Conservation (phyloP, 1,140 invertebrate genomes). For the Procambarus clarkii region DNA sequence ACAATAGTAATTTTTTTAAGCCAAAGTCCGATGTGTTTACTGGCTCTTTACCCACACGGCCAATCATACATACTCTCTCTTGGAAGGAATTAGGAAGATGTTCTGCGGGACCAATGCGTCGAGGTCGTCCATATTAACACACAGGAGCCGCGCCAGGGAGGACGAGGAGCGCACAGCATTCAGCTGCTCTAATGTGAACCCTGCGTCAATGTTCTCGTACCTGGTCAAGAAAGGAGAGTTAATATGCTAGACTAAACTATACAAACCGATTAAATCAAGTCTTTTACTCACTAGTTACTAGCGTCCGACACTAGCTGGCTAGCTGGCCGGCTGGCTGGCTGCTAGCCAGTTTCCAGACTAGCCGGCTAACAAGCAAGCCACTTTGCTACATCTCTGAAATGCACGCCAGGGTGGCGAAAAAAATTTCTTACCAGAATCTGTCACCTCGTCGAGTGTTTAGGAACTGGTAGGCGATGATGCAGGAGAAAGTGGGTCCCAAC, state of each 20-base stretch:
- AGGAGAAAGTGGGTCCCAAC: slow-evolving; percentile 80
- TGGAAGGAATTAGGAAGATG: not conserved
- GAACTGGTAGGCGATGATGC: slow-evolving; percentile 80
- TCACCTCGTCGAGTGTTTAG: slow-evolving; percentile 72
- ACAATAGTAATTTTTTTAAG: too few relatives aligned
- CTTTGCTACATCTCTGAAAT: too few relatives aligned
- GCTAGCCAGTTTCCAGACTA: too few relatives aligned
- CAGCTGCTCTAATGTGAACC: not conserved
- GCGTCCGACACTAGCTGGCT: too few relatives aligned
- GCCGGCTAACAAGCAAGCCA: too few relatives aligned
- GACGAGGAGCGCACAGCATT: not conserved
- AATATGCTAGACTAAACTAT: not conserved
- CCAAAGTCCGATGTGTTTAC: too few relatives aligned
- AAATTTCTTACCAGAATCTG: slow-evolving; percentile 73
- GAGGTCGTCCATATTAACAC: slow-evolving; percentile 2
- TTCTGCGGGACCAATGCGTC: not conserved
- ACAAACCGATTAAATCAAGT: too few relatives aligned
- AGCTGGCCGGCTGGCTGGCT: too few relatives aligned
- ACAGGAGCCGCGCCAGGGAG: not conserved
- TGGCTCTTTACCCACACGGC: too few relatives aligned
- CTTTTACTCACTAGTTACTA: too few relatives aligned
- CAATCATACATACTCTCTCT: slow-evolving; percentile 10
- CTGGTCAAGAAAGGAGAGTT: not conserved
- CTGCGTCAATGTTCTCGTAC: slow-evolving; percentile 20
- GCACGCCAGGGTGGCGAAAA: too few relatives aligned